Conservation (phyloP, 1,140 invertebrate species). For the Paramacrobiotus metropolitanus region DNA sequence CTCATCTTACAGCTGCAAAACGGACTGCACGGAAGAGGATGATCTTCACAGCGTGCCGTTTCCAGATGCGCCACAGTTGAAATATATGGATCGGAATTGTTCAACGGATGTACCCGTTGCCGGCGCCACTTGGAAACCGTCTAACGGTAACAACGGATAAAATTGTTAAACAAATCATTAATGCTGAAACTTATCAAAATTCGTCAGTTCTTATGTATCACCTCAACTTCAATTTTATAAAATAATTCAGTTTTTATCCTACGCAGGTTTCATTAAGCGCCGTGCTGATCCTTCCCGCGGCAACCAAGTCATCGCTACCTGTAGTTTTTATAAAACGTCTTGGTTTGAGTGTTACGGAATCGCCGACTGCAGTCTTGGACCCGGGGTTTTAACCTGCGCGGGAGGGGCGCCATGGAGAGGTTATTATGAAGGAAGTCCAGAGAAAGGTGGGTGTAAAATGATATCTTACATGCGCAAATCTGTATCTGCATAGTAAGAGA, state of each 20-base stretch:
- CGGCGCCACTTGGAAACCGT: neutral
- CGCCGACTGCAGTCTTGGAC: neutral
- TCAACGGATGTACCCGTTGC: neutral
- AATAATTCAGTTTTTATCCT: neutral
- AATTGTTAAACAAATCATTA: too few relatives aligned
- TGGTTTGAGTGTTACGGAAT: neutral
- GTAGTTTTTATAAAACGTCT: neutral
- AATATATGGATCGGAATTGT: neutral
- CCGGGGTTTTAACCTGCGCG: neutral
- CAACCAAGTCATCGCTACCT: neutral
- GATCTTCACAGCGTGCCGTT: neutral
- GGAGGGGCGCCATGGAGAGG: constrained; percentile 1
- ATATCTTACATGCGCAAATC: too few relatives aligned
- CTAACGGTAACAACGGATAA: too few relatives aligned
- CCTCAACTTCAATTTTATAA: neutral
- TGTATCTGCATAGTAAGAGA: too few relatives aligned
- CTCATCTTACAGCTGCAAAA: neutral
- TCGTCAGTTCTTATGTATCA: neutral
- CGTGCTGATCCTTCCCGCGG: neutral
- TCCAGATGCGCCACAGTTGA: neutral
- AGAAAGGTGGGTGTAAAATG: too few relatives aligned
- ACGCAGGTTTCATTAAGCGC: neutral
- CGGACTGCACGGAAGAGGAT: neutral
- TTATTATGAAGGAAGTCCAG: neutral
- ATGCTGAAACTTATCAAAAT: too few relatives aligned